These are phyloP conservation scores for Bubo blakistoni DNA, from an alignment of 2,113 vertebrate genomes.

Conservation along the genomic window DNA sequence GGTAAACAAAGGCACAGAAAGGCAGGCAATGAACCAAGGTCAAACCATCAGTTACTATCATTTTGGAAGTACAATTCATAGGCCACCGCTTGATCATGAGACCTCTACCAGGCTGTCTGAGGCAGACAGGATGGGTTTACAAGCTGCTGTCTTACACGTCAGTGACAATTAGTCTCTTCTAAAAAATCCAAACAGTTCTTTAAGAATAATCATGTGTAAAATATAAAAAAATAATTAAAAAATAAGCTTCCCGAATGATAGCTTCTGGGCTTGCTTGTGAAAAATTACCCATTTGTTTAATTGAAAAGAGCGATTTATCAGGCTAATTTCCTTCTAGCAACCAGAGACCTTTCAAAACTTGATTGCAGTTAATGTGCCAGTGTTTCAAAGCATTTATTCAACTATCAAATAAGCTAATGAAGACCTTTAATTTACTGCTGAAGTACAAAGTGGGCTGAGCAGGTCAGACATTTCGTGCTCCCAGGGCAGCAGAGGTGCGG, in stretches of 20 bases:
- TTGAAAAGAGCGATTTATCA: conserved; percentile 39
- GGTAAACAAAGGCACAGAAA: conserved; percentile 12
- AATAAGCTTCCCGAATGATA: neutral
- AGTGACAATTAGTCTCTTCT: neutral
- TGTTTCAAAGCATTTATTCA: conserved; percentile 49
- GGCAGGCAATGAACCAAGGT: neutral
- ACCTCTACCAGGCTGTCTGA: neutral
- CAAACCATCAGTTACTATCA: neutral
- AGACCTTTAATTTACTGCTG: conserved; percentile 56
- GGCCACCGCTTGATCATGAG: neutral
- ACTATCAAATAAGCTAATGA: conserved; percentile 38
- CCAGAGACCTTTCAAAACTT: conserved; percentile 54
- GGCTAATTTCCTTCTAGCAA: conserved; percentile 52
- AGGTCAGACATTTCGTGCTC: neutral
- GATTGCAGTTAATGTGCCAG: conserved; percentile 27
- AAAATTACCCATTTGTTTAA: conserved; percentile 24
- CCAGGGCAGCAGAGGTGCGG: neutral
- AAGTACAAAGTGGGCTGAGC: neutral
- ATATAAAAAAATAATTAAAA: neutral
- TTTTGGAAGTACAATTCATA: neutral
- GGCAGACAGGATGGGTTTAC: neutral
- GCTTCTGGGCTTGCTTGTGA: neutral
- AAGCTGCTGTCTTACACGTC: neutral
- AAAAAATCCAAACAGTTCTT: neutral
- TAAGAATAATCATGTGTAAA: neutral